These are phyloP conservation scores for Metallyticus violacea DNA, from an alignment of 2,888 invertebrate genomes.

Conservation along the genomic window DNA sequence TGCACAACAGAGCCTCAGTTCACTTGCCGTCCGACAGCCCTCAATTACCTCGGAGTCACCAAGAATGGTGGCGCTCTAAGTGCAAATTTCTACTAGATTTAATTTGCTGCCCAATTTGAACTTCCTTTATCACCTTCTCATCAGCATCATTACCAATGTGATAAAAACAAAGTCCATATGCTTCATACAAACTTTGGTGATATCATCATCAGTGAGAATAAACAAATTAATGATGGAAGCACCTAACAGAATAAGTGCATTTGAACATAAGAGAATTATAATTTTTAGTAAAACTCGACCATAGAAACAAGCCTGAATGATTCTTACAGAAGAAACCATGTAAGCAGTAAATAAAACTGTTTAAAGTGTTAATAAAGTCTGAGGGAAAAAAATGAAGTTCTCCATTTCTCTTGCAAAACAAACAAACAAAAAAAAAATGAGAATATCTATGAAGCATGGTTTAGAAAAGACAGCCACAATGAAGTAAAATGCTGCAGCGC, in stretches of 20 bases:
- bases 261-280: no score
- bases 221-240: no score
- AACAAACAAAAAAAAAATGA: background rate
- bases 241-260: no score
- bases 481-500: no score
- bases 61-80: background rate
- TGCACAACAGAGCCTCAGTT: background rate
- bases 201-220: background rate
- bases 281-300: background rate
- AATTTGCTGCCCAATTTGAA: background rate
- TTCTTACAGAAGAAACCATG: no score
- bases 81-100: background rate
- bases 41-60: background rate
- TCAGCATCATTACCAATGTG: no score
- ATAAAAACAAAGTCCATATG: no score
- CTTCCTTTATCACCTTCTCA: no score
- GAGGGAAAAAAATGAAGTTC: background rate
- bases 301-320: background rate
- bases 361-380: background rate
- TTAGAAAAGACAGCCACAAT: no score
- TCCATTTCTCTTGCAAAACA: background rate
- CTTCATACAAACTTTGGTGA: no score
- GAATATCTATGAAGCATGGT: no score
- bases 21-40: background rate
- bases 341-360: background rate